Evolutionary conservation across 2,113 vertebrate species (phyloP), one percentile per base, ranked within the genome.

Genomic region (Coryphaenoides rupestris): DNA sequence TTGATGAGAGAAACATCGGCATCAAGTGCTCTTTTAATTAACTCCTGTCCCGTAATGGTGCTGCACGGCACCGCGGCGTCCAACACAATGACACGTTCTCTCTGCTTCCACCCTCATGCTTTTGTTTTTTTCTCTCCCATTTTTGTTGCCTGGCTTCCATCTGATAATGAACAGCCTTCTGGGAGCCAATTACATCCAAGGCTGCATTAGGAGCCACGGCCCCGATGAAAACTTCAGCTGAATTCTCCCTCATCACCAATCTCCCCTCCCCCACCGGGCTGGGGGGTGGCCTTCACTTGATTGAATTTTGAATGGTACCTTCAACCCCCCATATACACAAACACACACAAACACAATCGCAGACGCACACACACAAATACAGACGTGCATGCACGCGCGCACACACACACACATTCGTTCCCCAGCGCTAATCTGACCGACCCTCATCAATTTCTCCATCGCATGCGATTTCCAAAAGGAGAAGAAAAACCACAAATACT

Each of bases 121-220:
- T 77, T 78, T 69, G 24, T 82, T 85, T 87, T 75, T 75, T 78
- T 79, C 85, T 69, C 71, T 75, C 62, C 74, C 69, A 58, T 63
- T 75, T 86, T 85, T 85, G 84, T 84, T 88, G 86, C 78, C 83
- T 87, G 75, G 40, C 82, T 80, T 75, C 67, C 62, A 84, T 77
- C 68, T 63, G 77, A 84, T 90, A 92, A 90, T 89, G 89, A 92
- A 91, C 82, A 84, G 86, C 84, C 90, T 88, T 89, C 84, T 88
- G 90, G 89, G 90, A 91, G 79, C 87, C 87, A 90, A 90, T 92
- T 91, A 91, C 88, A 86, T 83, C 83, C 85, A 88, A 86, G 87
- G 86, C 89, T 87, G 84, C 84, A 88, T 89, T 86, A 87, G 83
- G 84, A 84, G 81, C 83, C 33, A 55, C 84, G 86, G 84, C 84